Evolutionary conservation across 2,888 invertebrate genomes (phyloP), one percentile per base, ranked within the genome.

Genomic region (Arenicola marina): DNA sequence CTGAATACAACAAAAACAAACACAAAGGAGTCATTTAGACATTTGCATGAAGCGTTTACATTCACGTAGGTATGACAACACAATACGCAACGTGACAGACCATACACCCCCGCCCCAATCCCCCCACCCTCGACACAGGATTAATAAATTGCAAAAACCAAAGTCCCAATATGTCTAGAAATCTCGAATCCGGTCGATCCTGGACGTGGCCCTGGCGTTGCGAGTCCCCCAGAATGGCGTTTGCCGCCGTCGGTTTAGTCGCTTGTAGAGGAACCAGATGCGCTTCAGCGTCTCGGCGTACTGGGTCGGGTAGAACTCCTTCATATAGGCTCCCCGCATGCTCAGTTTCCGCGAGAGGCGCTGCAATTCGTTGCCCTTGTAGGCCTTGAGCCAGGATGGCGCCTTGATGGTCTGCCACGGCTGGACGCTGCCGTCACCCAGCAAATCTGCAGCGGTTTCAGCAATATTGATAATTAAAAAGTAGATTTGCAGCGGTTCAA

Each of bases 381-480:
- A 89, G 55, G 96, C 97, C 74, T 92, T 88, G 38, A 98, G 86
- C 96, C 96, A 98, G 0, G 87, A 84, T 0, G 97, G 97, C 4
- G 95, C 88, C 65, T 90, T 89, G 18, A 94, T 83, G 18, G 95
- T 88, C 78, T 89, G 90, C 0, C 91, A 89, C 0, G 97, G 96
- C 81, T 95, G 92, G 4, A 91, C 72, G 21, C 87, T 86, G 34
- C 92, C 92, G 77, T 90, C 89, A 1, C 97, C 97, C 57, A 98
- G 86, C 63, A 98, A 95, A 81, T 98, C 87, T 85, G 73, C 34
- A 75, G 71, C n/a, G 26, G 21, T 26, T 7, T 15, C 34, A 24
- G 24, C 15, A 48, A 7, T 21, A 7, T 48, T 24, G 48, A 11
- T 38, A 11, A 15, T n/a, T n/a, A n/a, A n/a, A n/a, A n/a, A n/a